phyloP scores from a whole-genome alignment of 2,797 vertebrate genomes.

The Antennarius maculatus region DNA sequence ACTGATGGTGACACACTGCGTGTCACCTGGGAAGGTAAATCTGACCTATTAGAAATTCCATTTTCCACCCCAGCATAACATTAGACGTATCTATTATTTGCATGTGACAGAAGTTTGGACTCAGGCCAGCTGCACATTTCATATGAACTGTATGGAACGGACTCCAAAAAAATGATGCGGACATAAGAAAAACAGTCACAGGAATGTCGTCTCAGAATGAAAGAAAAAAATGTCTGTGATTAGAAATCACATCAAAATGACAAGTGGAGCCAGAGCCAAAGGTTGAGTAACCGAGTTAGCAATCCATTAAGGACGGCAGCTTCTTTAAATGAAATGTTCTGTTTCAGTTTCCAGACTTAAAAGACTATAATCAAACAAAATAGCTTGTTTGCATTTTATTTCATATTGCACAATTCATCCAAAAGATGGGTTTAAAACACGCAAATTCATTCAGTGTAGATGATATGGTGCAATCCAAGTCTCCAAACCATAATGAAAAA shows the following conservation, averaged over 20 bases:
- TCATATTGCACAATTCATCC: background rate
- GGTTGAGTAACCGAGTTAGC: conserved; percentile 51
- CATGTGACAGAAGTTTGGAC: conserved; percentile 14
- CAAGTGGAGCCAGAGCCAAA: conserved; percentile 29
- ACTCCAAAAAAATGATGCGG: conserved; percentile 7
- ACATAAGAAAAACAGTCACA: conserved; percentile 18
- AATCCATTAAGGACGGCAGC: conserved; percentile 48
- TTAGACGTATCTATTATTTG: background rate
- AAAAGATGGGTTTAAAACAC: too few species aligned
- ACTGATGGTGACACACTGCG: too few species aligned
- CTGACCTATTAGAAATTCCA: background rate
- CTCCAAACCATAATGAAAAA: too few species aligned
- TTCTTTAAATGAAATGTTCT: conserved; percentile 47
- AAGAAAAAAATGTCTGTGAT: conserved; percentile 19
- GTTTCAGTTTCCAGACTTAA: conserved; percentile 19
- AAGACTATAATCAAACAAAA: conserved; percentile 38
- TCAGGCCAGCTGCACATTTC: conserved; percentile 30
- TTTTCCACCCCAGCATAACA: background rate
- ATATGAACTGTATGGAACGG: conserved; percentile 5
- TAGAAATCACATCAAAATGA: conserved; percentile 44
- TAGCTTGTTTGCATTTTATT: conserved; percentile 20
- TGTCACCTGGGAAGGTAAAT: background rate
- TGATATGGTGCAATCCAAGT: too few species aligned
- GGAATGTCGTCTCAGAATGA: conserved; percentile 6
- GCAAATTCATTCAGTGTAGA: too few species aligned